These are phyloP conservation scores for Hypomecis punctinalis DNA, from an alignment of 2,888 invertebrate genomes.

Conservation along the genomic window DNA sequence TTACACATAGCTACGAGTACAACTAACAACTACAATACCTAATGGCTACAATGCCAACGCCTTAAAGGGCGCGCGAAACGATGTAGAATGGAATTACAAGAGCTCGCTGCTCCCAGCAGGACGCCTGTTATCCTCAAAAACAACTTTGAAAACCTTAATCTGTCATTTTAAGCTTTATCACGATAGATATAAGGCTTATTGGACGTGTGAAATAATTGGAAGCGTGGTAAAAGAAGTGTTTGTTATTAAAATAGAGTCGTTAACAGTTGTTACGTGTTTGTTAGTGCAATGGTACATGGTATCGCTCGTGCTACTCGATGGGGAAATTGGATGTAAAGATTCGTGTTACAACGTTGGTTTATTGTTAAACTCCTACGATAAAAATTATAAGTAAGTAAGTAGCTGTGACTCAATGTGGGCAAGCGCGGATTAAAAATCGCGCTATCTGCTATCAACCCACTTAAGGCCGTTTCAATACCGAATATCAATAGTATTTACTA, in stretches of 20 bases:
- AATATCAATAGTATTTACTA: too few species aligned
- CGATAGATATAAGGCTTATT: background rate
- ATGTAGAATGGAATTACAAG: slow-evolving; percentile 18
- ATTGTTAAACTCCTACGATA: background rate
- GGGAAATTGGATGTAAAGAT: slow-evolving; percentile 12
- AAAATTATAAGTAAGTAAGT: too few species aligned
- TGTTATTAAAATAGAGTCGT: slow-evolving; percentile 34
- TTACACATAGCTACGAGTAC: slow-evolving; percentile 13
- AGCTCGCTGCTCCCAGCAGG: slow-evolving; percentile 24
- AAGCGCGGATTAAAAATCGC: too few species aligned
- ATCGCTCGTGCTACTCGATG: slow-evolving; percentile 18
- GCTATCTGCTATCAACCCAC: too few species aligned
- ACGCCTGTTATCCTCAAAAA: slow-evolving; percentile 28
- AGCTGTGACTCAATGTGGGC: too few species aligned
- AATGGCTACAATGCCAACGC: slow-evolving; percentile 20
- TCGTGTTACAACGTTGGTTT: background rate
- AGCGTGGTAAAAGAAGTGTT: slow-evolving; percentile 21
- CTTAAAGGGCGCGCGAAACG: slow-evolving; percentile 13
- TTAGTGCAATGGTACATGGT: slow-evolving; percentile 28
- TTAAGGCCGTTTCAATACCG: too few species aligned
- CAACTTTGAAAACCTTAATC: background rate
- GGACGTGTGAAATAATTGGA: background rate
- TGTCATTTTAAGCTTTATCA: slow-evolving; percentile 10
- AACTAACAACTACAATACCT: slow-evolving; percentile 20
- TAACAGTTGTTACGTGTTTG: slow-evolving; percentile 31